Percentiles rank a stretch among this genome's conserved stretches.
phyloP scores from a whole-genome alignment of 1,140 invertebrate genomes.

The Hyles vespertilio region DNA sequence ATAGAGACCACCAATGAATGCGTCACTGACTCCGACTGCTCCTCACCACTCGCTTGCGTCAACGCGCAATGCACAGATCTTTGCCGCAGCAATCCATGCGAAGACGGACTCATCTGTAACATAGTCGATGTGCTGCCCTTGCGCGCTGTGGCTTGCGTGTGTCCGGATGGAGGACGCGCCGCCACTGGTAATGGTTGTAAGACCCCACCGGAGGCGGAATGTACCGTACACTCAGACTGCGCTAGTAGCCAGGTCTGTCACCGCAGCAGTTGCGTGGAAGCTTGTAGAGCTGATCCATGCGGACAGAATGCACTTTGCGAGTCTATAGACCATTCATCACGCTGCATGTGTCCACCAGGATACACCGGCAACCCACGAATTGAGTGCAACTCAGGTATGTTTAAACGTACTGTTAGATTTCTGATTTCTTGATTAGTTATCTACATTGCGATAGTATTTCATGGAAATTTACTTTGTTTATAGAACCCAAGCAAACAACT shows the following conservation, averaged over 20 bases:
- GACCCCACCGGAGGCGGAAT: constrained; percentile 75
- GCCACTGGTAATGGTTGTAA: constrained; percentile 78
- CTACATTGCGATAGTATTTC: constrained; percentile 6
- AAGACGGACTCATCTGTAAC: constrained; percentile 84
- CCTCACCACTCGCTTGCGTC: constrained; percentile 83
- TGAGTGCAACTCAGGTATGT: constrained; percentile 83
- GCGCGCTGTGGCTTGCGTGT: constrained; percentile 88
- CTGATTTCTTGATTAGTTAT: background rate
- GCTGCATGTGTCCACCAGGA: constrained; percentile 86
- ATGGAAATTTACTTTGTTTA: constrained; percentile 24
- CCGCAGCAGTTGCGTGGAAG: constrained; percentile 85
- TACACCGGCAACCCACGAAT: constrained; percentile 89
- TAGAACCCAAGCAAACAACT: constrained; percentile 71
- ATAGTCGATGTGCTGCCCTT: constrained; percentile 87
- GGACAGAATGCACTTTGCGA: constrained; percentile 91
- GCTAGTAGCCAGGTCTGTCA: constrained; percentile 82
- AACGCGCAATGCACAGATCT: constrained; percentile 86
- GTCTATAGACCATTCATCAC: constrained; percentile 83
- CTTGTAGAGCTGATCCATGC: constrained; percentile 86
- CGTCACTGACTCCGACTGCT: constrained; percentile 84
- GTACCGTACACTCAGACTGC: constrained; percentile 85
- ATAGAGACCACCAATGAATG: constrained; percentile 78
- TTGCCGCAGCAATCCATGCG: constrained; percentile 83
- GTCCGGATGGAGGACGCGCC: constrained; percentile 77
- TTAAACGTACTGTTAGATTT: background rate